Evolutionary conservation across 2,113 vertebrate species (phyloP), one percentile per base, ranked within the genome.

Genomic region (Chaetura pelagica): DNA sequence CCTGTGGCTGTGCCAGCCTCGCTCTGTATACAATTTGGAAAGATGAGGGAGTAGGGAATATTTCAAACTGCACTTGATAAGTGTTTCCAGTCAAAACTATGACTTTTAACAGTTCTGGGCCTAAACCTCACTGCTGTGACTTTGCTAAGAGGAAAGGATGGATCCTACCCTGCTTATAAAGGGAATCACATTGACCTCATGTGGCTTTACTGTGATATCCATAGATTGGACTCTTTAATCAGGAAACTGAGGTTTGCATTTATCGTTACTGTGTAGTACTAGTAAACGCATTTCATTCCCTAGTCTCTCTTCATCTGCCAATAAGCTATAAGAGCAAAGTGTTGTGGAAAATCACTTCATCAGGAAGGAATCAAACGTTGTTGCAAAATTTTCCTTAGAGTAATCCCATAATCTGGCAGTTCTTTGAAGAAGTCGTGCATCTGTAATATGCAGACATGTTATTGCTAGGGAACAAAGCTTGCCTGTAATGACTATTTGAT

Each of bases 261-360:
- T 59, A 40, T 62, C 11, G 4, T 77, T 59, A 46, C 54, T 78
- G 19, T 34, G 48, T 21, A 38, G 10, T 21, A 23, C 29, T 26
- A 81, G 52, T 32, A 57, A 93, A 78, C 15, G 27, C 35, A 49
- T 84, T 92, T 93, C 44, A 15, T 79, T 81, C 42, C 38, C 19
- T 35, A 6, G 40, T 34, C 79, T 89, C 87, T 62, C 83, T 79
- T 90, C 76, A 32, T 72, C 80, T 66, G 80, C 88, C 90, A 92
- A 38, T 15, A 91, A 16, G 58, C 77, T 80, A 16, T 57, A 89
- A 77, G 78, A 93, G 88, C n/a, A 30, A 84, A 96, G 40, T 62
- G 86, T 81, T 86, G 76, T 93, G 94, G 94, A 93, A 97, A 96
- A 96, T 90, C 94, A 78, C 92, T 95, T 93, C 88, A 96, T 78